Percentiles rank a stretch among this genome's conserved stretches.
These are phyloP conservation scores for Sycophila texana DNA, from an alignment of 2,888 invertebrate species.

Conservation along the genomic window DNA sequence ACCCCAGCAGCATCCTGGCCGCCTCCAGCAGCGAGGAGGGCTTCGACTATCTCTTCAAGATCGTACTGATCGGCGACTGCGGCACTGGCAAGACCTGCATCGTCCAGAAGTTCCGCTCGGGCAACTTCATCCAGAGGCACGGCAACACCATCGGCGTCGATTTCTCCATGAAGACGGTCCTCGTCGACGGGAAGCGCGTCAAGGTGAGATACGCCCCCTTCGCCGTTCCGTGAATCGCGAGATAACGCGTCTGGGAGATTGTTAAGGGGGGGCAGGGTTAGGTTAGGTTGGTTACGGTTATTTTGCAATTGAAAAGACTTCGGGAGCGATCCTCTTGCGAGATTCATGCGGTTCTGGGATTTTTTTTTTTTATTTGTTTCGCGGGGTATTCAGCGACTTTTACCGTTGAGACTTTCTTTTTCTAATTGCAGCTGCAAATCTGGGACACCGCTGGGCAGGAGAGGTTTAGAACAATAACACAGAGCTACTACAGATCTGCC, in stretches of 20 bases:
- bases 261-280: neutral
- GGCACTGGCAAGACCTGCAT: slow-evolving; percentile 95
- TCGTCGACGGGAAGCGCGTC: slow-evolving; percentile 94
- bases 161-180: slow-evolving; percentile 98
- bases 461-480: slow-evolving; percentile 96
- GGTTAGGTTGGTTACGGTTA: neutral
- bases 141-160: slow-evolving; percentile 98
- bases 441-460: slow-evolving; percentile 99
- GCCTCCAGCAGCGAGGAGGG: slow-evolving; percentile 84
- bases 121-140: slow-evolving; percentile 95
- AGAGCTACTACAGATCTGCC: slow-evolving; percentile 97
- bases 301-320: neutral
- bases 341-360: neutral
- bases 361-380: neutral
- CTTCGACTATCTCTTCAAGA: slow-evolving; percentile 97
- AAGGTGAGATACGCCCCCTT: slow-evolving; percentile 81
- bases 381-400: neutral
- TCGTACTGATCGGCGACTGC: slow-evolving; percentile 94
- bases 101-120: slow-evolving; percentile 96
- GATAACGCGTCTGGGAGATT: neutral
- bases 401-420: slow-evolving; percentile 31
- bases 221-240: neutral
- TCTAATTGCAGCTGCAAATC: slow-evolving; percentile 86
- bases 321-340: neutral
- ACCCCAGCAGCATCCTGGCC: slow-evolving; percentile 86